Evolutionary conservation across 1,140 invertebrate genomes (phyloP).

Genomic region (Ladona fulva): DNA sequence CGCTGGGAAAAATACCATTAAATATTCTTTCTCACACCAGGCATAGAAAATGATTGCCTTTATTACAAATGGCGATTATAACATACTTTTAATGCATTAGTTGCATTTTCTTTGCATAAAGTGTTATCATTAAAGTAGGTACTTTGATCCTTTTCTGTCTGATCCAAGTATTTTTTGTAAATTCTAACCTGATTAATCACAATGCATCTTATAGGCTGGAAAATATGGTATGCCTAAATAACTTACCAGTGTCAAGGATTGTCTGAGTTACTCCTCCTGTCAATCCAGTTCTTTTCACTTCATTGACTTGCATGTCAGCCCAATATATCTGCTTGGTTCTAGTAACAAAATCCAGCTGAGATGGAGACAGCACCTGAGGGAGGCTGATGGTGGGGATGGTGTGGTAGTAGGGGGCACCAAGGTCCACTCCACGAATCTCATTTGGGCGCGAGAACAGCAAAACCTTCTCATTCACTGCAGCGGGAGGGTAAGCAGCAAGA

Average conservation of each 20-base stretch:
- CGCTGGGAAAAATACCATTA: no score
- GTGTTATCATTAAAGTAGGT: no score
- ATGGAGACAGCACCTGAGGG: slow-evolving; percentile 52
- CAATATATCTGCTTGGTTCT: slow-evolving; percentile 62
- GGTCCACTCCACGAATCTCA: slow-evolving; percentile 75
- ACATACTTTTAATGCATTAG: no score
- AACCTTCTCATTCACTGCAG: slow-evolving; percentile 60
- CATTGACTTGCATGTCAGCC: slow-evolving; percentile 63
- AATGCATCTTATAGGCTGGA: slow-evolving; percentile 13
- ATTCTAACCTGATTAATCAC: no score
- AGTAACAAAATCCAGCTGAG: slow-evolving; percentile 59
- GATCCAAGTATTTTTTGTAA: no score
- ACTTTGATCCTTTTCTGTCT: no score
- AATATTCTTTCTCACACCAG: no score
- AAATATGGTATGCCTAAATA: not conserved
- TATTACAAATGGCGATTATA: no score
- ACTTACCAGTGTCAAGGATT: slow-evolving; percentile 59
- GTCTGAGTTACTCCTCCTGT: slow-evolving; percentile 55
- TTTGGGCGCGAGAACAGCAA: slow-evolving; percentile 61
- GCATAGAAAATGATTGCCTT: no score
- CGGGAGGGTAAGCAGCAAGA: slow-evolving; percentile 12
- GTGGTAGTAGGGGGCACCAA: slow-evolving; percentile 61
- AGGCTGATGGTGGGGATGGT: slow-evolving; percentile 67
- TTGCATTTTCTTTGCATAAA: no score
- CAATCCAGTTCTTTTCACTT: slow-evolving; percentile 60